Percentiles rank a stretch among this genome's conserved stretches.
These are phyloP conservation scores for Zoanthus gigantus DNA, from an alignment of 92 coral and sea anemone genomes.

Conservation along the genomic window DNA sequence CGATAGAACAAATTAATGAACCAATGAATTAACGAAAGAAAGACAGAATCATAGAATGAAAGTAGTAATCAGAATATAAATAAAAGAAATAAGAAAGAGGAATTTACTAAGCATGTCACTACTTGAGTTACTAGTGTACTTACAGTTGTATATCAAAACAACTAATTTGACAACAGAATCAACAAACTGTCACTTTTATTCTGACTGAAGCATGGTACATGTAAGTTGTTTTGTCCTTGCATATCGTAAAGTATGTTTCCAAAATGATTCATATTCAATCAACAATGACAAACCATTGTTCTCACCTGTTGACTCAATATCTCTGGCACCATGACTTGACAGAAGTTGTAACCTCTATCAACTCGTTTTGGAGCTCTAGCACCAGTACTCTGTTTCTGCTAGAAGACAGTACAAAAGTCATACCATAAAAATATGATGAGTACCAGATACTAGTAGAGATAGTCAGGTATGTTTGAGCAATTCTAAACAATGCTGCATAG, in stretches of 20 bases:
- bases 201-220: conserved; percentile 38
- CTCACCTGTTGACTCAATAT: conserved; percentile 40
- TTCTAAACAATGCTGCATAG: conserved; percentile 28
- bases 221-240: conserved; percentile 24
- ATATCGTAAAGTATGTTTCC: conserved; percentile 44
- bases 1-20: conserved; percentile 31
- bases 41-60: conserved; percentile 31
- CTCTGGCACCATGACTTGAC: conserved; percentile 29
- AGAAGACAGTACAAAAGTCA: conserved; percentile 34
- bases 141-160: conserved; percentile 24
- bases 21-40: conserved; percentile 5
- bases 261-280: conserved; percentile 44
- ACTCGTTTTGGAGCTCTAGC: conserved; percentile 31
- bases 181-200: conserved; percentile 26
- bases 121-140: conserved; percentile 33
- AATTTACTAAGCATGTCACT: conserved; percentile 36
- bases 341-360: conserved; percentile 35
- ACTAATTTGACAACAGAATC: conserved; percentile 40
- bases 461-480: conserved; percentile 37
- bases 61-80: conserved; percentile 28
- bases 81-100: conserved; percentile 14
- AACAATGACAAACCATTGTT: conserved; percentile 40
- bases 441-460: conserved; percentile 30
- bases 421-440: conserved; percentile 37
- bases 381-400: conserved; percentile 40